These are phyloP conservation scores for Saxidomus purpurata DNA, from an alignment of 1,140 invertebrate species.

Conservation along the genomic window DNA sequence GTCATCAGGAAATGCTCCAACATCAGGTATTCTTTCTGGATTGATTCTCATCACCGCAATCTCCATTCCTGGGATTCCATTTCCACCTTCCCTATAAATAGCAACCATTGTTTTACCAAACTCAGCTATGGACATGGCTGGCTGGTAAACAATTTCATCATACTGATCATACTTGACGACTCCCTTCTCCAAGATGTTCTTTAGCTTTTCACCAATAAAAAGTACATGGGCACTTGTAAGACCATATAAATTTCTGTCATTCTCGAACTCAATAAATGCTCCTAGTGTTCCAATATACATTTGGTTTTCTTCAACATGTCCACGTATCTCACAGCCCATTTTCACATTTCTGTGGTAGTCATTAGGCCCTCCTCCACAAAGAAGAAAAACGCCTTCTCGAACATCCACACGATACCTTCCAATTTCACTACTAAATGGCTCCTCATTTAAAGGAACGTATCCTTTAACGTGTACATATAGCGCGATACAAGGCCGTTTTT, in stretches of 20 bases:
- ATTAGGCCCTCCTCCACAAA: not conserved
- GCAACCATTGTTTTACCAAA: not conserved
- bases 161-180: not conserved
- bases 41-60: not conserved
- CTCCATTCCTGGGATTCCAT: conserved; percentile 3
- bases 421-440: not conserved
- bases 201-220: not conserved
- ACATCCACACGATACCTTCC: not conserved
- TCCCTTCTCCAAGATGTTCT: not conserved
- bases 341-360: not conserved
- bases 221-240: not conserved
- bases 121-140: not conserved
- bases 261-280: not conserved
- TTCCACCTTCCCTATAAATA: not conserved
- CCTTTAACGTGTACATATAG: not conserved
- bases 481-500: not conserved
- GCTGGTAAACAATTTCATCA: not conserved
- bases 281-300: not conserved
- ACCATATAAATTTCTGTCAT: not conserved
- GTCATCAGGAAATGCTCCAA: not conserved
- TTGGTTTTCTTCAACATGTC: not conserved
- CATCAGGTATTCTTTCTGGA: not conserved
- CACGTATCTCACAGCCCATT: not conserved
- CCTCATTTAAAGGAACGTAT: not conserved
- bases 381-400: not conserved